These are phyloP conservation scores for Hippocampus abdominalis DNA, from an alignment of 2,113 vertebrate species.

Conservation along the genomic window DNA sequence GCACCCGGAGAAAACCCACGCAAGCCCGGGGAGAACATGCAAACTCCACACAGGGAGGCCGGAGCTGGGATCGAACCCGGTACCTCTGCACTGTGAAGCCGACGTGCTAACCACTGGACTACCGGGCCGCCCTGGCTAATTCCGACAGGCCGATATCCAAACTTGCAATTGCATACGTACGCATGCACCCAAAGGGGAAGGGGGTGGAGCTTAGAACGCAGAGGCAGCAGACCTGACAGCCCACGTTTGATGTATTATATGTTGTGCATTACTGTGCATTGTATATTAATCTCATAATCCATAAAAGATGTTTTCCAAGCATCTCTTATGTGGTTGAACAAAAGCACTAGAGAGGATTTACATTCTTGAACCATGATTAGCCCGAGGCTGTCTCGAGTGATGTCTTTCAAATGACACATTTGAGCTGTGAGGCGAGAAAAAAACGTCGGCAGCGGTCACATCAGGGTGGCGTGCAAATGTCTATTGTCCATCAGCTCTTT, in stretches of 20 bases:
- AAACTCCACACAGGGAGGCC: no score
- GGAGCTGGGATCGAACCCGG: no score
- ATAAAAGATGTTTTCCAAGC: background rate
- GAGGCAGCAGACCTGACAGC: background rate
- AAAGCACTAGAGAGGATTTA: background rate
- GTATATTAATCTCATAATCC: background rate
- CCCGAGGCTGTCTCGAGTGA: no score
- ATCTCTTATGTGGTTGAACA: background rate
- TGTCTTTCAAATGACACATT: no score
- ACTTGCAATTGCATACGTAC: background rate
- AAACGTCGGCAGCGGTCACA: background rate
- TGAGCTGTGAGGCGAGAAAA: background rate
- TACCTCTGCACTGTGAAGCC: no score
- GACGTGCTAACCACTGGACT: no score
- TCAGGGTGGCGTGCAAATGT: slow-evolving; percentile 17
- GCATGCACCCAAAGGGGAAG: background rate
- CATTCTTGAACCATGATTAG: no score
- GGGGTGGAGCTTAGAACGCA: background rate
- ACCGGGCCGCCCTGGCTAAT: no score
- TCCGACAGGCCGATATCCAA: background rate
- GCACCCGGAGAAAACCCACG: no score
- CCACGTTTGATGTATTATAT: background rate
- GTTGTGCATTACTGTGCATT: background rate
- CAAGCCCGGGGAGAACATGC: no score
- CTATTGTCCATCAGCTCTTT: slow-evolving; percentile 14